Evolutionary conservation across 1,140 invertebrate genomes (phyloP).

Genomic region (Calosoma granatense): DNA sequence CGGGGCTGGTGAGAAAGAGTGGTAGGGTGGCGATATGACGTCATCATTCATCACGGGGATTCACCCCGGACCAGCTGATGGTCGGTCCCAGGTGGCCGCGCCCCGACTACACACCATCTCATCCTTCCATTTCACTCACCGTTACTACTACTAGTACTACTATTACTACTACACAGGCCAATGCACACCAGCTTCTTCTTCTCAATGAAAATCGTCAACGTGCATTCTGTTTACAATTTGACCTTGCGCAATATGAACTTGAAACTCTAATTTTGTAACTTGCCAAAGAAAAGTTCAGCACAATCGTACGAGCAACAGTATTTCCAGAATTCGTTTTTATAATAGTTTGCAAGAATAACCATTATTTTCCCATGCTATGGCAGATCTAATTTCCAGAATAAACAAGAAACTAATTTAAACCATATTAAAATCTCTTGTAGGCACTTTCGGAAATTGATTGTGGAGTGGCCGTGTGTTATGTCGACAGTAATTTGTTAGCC

Average conservation of each 20-base stretch:
- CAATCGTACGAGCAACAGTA: too few species aligned
- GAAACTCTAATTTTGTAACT: too few species aligned
- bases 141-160: too few species aligned
- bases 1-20: not conserved
- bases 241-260: too few species aligned
- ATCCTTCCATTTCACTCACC: not conserved
- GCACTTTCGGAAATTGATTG: constrained; percentile 20
- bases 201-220: not conserved
- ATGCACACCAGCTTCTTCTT: too few species aligned
- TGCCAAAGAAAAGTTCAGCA: too few species aligned
- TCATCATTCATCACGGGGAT: constrained; percentile 7
- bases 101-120: not conserved
- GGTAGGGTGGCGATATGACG: not conserved
- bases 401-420: constrained; percentile 10
- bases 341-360: too few species aligned
- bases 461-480: constrained; percentile 17
- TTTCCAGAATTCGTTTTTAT: too few species aligned
- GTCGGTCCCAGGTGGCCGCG: constrained; percentile 16
- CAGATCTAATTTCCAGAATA: too few species aligned
- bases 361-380: too few species aligned
- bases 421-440: constrained; percentile 13
- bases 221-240: not conserved
- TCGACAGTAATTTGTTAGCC: constrained; percentile 21
- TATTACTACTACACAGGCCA: constrained; percentile 2
- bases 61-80: constrained; percentile 15